These are phyloP conservation scores for Pogonophryne albipinna DNA, from an alignment of 2,797 vertebrate genomes.

Conservation along the genomic window DNA sequence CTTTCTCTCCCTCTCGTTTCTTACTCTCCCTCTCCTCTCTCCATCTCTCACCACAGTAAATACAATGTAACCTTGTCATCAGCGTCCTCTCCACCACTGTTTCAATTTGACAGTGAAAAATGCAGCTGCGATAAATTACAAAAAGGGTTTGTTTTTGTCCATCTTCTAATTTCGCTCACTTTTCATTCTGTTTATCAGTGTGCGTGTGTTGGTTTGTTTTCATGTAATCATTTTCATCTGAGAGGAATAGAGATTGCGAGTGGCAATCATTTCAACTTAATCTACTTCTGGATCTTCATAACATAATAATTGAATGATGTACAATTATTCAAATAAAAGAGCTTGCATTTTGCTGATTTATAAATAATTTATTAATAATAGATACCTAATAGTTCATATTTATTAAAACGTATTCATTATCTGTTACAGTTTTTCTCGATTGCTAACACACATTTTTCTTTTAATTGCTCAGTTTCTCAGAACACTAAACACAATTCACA, in stretches of 20 bases:
- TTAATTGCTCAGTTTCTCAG: too few relatives aligned
- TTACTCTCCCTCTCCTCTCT: slow-evolving; percentile 13
- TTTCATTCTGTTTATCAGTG: slow-evolving; percentile 33
- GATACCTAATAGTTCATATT: not conserved
- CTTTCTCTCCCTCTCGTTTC: slow-evolving; percentile 13
- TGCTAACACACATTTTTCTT: too few relatives aligned
- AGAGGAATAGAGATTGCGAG: slow-evolving; percentile 8
- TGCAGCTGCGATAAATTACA: slow-evolving; percentile 48
- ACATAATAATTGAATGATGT: not conserved
- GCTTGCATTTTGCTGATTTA: not conserved
- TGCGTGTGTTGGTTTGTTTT: not conserved
- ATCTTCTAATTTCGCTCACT: slow-evolving; percentile 34
- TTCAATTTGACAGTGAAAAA: slow-evolving; percentile 70
- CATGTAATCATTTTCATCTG: slow-evolving; percentile 22
- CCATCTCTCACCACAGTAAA: slow-evolving; percentile 57
- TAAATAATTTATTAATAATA: not conserved
- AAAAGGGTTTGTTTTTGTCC: slow-evolving; percentile 20
- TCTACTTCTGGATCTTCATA: slow-evolving; percentile 26
- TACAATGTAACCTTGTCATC: slow-evolving; percentile 72
- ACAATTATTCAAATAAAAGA: not conserved
- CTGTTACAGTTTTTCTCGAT: too few relatives aligned
- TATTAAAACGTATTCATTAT: not conserved
- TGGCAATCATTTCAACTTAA: slow-evolving; percentile 31
- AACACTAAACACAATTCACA: too few relatives aligned
- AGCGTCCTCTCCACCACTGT: slow-evolving; percentile 48